These are phyloP conservation scores for Apodemia hepburni DNA, from an alignment of 2,888 invertebrate genomes.

Conservation along the genomic window DNA sequence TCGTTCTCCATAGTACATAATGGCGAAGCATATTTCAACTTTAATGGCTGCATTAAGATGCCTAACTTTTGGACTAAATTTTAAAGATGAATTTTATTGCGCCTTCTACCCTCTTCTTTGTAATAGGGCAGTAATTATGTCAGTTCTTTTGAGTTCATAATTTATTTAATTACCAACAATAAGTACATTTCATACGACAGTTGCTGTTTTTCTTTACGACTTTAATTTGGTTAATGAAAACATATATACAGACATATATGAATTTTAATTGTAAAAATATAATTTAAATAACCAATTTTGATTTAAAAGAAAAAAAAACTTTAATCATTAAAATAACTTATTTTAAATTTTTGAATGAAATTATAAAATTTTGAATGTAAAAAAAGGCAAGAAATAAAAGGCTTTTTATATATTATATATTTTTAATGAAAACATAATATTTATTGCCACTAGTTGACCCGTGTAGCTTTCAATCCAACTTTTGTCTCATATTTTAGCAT, in stretches of 20 bases:
- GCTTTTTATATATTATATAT: too few species aligned
- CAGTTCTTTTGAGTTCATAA: constrained; percentile 17
- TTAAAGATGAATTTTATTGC: constrained; percentile 20
- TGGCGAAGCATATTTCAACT: constrained; percentile 20
- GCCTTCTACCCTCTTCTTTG: constrained; percentile 17
- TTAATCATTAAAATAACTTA: too few species aligned
- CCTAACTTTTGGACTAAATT: constrained; percentile 20
- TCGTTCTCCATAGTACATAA: constrained; percentile 17
- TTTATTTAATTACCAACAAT: constrained; percentile 17
- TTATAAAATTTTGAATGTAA: too few species aligned
- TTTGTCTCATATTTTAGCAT: too few species aligned
- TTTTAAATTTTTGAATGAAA: too few species aligned
- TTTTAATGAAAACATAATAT: not conserved
- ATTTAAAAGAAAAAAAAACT: too few species aligned
- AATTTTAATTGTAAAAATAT: too few species aligned
- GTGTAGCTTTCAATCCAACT: too few species aligned
- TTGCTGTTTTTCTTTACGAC: not conserved
- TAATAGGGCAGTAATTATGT: constrained; percentile 19
- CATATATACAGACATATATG: too few species aligned
- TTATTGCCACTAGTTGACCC: too few species aligned
- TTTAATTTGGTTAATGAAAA: not conserved
- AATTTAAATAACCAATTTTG: too few species aligned
- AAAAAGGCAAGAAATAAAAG: too few species aligned
- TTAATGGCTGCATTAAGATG: constrained; percentile 22
- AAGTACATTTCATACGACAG: constrained; percentile 9